A percentile compares a stretch with the other conserved stretches of the same genome.
These are phyloP conservation scores for Contarinia nasturtii DNA, from an alignment of 1,140 invertebrate genomes.

Conservation along the genomic window DNA sequence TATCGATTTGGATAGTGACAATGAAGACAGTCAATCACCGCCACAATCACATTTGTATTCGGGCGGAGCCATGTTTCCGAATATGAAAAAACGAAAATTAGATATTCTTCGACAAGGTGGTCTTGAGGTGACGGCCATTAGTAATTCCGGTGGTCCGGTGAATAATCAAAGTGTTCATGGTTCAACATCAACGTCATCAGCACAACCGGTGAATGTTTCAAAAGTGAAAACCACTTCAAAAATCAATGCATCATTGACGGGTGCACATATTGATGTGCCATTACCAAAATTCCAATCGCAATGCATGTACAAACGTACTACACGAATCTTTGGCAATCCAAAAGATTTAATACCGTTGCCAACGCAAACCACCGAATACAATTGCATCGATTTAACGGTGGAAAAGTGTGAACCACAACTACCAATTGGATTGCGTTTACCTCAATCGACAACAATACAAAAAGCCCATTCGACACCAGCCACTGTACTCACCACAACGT, in stretches of 20 bases:
- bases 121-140: constrained; percentile 46
- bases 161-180: constrained; percentile 17
- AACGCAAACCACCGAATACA: constrained; percentile 6
- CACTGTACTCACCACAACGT: neutral
- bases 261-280: neutral
- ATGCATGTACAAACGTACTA: constrained; percentile 1
- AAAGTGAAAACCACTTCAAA: neutral
- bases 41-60: neutral
- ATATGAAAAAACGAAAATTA: constrained; percentile 45
- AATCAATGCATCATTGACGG: neutral
- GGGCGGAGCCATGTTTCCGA: constrained; percentile 4
- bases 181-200: constrained; percentile 9
- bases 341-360: neutral
- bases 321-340: constrained; percentile 2
- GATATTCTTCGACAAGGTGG: constrained; percentile 53
- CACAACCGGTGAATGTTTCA: neutral
- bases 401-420: constrained; percentile 1
- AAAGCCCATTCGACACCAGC: neutral
- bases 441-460: neutral
- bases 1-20: constrained; percentile 27
- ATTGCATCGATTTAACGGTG: constrained; percentile 19
- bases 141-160: constrained; percentile 17
- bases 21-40: constrained; percentile 15
- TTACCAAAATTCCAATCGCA: neutral
- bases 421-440: neutral